Percentiles rank a stretch among this genome's conserved stretches.
These are phyloP conservation scores for Lepus americanus DNA, from an alignment of 2,113 vertebrate genomes.

Conservation along the genomic window DNA sequence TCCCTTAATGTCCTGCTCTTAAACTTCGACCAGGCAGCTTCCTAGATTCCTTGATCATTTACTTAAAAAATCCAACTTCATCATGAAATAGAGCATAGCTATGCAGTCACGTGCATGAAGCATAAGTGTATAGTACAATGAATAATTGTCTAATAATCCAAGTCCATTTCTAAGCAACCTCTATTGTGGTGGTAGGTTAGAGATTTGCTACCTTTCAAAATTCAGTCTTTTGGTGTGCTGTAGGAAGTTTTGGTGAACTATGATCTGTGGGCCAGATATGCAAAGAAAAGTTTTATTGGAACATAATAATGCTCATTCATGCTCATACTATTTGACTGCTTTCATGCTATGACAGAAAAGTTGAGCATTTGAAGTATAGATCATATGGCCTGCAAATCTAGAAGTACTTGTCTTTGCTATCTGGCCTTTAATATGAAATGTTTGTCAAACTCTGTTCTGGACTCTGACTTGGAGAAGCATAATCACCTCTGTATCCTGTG, in stretches of 20 bases:
- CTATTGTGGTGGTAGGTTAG: background rate
- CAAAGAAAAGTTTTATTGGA: slow-evolving; percentile 25
- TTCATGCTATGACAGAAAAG: background rate
- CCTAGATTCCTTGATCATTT: background rate
- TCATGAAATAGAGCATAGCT: background rate
- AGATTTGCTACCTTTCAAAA: background rate
- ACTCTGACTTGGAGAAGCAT: background rate
- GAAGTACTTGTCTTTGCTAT: background rate
- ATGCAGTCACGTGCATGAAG: background rate
- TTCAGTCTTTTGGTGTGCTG: background rate
- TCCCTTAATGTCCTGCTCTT: background rate
- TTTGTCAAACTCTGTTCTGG: background rate
- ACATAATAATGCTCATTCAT: background rate
- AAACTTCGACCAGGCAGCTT: background rate
- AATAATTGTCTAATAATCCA: background rate
- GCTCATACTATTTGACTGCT: background rate
- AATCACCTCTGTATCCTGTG: background rate
- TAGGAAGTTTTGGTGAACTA: background rate
- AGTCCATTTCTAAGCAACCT: background rate
- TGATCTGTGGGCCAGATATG: background rate
- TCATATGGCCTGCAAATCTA: background rate
- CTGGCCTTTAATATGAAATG: background rate
- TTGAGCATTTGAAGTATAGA: background rate
- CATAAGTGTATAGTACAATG: background rate
- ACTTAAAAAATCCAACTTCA: background rate